Evolutionary conservation across 2,888 invertebrate genomes (phyloP), one percentile per base, ranked within the genome.

Genomic region (Drosophila diplacantha): DNA sequence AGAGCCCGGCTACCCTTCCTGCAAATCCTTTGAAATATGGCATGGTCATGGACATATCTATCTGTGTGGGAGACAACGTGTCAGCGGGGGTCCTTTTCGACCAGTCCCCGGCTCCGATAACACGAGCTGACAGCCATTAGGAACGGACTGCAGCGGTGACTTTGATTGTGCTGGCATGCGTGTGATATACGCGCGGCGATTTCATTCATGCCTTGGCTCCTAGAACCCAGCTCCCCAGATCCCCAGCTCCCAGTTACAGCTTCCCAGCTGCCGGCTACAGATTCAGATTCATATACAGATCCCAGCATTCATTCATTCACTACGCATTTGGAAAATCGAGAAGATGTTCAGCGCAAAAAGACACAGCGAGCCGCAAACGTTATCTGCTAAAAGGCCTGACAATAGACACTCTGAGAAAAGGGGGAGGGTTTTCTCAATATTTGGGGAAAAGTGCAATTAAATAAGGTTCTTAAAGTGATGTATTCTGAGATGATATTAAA

Each of bases 171-270:
- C 57, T 65, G 67, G 67, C 78, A 66, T 75, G 76, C 64, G 75
- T 73, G 59, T 80, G 72, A 71, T 80, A 80, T 66, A 80, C 81
- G 81, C 81, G 81, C 63, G 46, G 60, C 76, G 56, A 69, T 59
- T 67, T 54, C 67, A 67, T 67, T 67, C 66, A 67, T 67, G 61
- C 18, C 51, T 35, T 31, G 16, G 31, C 22, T 37, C n/a, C n/a
- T n/a, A 24, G 24, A 24, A 24, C n/a, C 7, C 8, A 34, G 14
- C 34, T 35, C 11, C 41, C 39, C n/a, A n/a, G n/a, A n/a, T n/a
- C n/a, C 11, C 24, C 14, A 18, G 22, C 34, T 35, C 11, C 41
- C 39, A 24, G 29, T 11, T 34, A 20, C 14, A 38, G 38, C 37
- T 18, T 3, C 46, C 18, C 16, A 31, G 53, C 26, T 26, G 24